phyloP scores from a whole-genome alignment of 2,113 vertebrate species.

The Labeo rohita region DNA sequence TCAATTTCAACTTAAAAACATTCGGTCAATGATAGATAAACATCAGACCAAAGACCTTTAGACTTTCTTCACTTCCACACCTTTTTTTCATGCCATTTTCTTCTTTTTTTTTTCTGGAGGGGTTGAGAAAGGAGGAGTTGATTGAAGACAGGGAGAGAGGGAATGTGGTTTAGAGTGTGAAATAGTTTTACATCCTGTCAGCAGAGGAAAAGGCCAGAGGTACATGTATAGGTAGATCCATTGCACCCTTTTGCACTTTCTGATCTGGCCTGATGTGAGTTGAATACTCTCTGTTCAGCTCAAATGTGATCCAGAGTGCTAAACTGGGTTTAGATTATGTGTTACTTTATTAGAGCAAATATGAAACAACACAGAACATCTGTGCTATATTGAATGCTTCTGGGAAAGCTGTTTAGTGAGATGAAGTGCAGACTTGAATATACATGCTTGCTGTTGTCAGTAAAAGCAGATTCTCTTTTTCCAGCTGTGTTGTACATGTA shows the following conservation, averaged over 20 bases:
- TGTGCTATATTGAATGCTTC: not conserved
- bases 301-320: conserved; percentile 2
- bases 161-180: not conserved
- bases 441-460: not conserved
- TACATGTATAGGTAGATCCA: not conserved
- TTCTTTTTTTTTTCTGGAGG: not conserved
- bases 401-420: not conserved
- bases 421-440: not conserved
- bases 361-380: not conserved
- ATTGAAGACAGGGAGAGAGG: not conserved
- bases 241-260: not conserved
- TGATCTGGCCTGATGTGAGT: not conserved
- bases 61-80: not conserved
- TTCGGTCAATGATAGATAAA: not conserved
- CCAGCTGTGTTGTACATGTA: conserved; percentile 3
- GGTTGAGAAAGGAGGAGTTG: not conserved
- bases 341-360: not conserved
- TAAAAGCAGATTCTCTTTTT: not conserved
- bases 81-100: not conserved
- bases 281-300: not conserved
- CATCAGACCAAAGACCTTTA: not conserved
- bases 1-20: not conserved
- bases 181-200: conserved; percentile 27
- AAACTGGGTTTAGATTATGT: not conserved
- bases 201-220: not conserved